phyloP scores from a whole-genome alignment of 2,888 invertebrate species.

The Alloscopus bannaensis region DNA sequence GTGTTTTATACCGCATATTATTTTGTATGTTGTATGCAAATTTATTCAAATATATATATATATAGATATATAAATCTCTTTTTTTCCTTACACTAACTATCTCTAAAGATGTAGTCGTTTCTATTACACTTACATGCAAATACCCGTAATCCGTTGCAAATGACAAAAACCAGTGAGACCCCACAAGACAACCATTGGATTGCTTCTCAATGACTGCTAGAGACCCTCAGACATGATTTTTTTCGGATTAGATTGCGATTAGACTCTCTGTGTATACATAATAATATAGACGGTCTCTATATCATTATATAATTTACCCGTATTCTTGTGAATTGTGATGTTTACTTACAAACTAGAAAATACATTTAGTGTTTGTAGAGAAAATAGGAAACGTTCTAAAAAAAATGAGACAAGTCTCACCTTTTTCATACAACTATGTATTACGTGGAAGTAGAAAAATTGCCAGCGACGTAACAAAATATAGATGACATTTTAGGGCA shows the following conservation, averaged over 20 bases:
- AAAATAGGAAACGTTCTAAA: not conserved
- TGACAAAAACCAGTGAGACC: conserved; percentile 38
- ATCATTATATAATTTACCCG: too few relatives aligned
- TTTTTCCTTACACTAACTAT: conserved; percentile 15
- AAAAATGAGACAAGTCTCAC: too few relatives aligned
- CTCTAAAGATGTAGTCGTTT: too few relatives aligned
- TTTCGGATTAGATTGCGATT: conserved; percentile 58
- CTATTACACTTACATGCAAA: conserved; percentile 42
- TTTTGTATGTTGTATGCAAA: not conserved
- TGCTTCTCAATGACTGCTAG: not conserved
- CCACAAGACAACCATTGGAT: not conserved
- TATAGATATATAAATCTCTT: conserved; percentile 22
- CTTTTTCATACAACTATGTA: too few relatives aligned
- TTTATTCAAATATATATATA: conserved; percentile 9
- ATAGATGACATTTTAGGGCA: too few relatives aligned
- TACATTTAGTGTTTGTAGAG: too few relatives aligned
- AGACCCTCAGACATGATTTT: conserved; percentile 4
- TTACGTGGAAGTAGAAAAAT: too few relatives aligned
- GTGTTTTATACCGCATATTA: too few relatives aligned
- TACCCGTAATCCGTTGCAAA: conserved; percentile 62
- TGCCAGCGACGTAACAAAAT: too few relatives aligned
- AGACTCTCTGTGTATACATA: conserved; percentile 31
- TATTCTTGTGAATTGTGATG: too few relatives aligned
- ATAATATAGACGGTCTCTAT: too few relatives aligned
- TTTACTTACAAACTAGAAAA: too few relatives aligned